Conservation (phyloP, 2,888 invertebrate genomes). For the Beris morrisii region DNA sequence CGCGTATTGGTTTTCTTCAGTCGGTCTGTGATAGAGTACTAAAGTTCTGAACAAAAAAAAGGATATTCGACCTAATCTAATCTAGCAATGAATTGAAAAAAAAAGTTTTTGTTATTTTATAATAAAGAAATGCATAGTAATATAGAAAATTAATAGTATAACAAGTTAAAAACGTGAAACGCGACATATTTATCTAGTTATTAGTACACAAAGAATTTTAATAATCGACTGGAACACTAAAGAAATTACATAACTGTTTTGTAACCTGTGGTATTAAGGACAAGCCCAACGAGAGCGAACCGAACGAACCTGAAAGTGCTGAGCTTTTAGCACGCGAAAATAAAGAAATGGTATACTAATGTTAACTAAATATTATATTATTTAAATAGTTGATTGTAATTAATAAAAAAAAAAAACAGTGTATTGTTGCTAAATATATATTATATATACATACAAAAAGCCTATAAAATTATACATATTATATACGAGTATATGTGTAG, state of each 20-base stretch:
- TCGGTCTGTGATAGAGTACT: conserved; percentile 34
- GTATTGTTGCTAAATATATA: conserved; percentile 18
- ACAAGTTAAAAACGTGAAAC: conserved; percentile 13
- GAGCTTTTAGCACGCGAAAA: conserved; percentile 23
- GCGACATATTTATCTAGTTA: conserved; percentile 5
- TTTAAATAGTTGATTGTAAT: not conserved
- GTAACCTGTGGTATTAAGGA: conserved; percentile 34
- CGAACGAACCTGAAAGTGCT: conserved; percentile 23
- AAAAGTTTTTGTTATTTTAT: conserved; percentile 18
- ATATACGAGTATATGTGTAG: conserved; percentile 33
- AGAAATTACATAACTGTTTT: conserved; percentile 37
- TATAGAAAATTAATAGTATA: not conserved
- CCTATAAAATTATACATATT: conserved; percentile 22
- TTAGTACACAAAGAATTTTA: conserved; percentile 16
- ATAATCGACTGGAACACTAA: conserved; percentile 15
- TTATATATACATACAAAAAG: conserved; percentile 15
- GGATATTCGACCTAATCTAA: conserved; percentile 17
- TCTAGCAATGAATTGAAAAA: not conserved
- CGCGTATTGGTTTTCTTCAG: conserved; percentile 29
- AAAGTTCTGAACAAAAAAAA: conserved; percentile 18
- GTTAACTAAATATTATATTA: conserved; percentile 27
- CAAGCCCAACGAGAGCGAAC: conserved; percentile 33
- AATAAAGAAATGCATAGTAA: conserved; percentile 14
- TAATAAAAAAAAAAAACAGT: not conserved
- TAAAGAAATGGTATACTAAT: conserved; percentile 28